Conservation (phyloP, 2,113 vertebrate species). For the Meles meles region DNA sequence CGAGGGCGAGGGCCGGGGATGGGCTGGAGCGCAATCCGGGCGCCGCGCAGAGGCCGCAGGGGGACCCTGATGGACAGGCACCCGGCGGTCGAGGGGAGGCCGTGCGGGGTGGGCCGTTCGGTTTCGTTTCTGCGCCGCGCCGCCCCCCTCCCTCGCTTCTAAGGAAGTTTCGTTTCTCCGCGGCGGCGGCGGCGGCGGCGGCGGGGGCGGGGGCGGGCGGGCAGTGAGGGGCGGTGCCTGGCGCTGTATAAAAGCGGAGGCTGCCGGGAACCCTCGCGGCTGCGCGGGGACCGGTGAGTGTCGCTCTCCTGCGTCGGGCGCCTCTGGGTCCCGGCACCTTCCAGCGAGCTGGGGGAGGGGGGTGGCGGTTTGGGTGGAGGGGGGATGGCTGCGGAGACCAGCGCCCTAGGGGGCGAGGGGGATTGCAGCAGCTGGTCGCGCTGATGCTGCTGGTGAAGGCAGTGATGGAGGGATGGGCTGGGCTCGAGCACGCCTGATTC, state of each 20-base stretch:
- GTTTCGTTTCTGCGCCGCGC: not conserved
- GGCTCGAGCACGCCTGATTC: not conserved
- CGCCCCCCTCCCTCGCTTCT: fast-evolving
- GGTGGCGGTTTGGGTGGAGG: fast-evolving
- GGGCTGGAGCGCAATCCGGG: not conserved
- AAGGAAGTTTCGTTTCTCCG: not conserved
- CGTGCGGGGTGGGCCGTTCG: not conserved
- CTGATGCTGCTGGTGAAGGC: not conserved
- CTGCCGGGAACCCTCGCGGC: fast-evolving
- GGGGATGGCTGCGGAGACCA: no score
- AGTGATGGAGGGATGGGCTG: fast-evolving
- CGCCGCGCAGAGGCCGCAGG: no score
- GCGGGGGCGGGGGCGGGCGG: fast-evolving
- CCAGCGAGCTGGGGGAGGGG: no score
- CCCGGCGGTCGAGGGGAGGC: not conserved
- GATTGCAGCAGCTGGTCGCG: not conserved
- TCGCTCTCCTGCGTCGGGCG: no score
- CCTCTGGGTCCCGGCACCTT: no score
- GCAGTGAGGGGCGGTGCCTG: not conserved
- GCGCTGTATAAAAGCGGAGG: not conserved
- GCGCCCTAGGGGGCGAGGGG: not conserved
- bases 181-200: fast-evolving
- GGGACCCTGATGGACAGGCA: not conserved
- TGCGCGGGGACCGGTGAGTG: not conserved
- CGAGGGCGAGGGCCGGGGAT: not conserved